These are phyloP conservation scores for Sitophilus oryzae DNA, from an alignment of 1,140 invertebrate genomes.

Conservation along the genomic window DNA sequence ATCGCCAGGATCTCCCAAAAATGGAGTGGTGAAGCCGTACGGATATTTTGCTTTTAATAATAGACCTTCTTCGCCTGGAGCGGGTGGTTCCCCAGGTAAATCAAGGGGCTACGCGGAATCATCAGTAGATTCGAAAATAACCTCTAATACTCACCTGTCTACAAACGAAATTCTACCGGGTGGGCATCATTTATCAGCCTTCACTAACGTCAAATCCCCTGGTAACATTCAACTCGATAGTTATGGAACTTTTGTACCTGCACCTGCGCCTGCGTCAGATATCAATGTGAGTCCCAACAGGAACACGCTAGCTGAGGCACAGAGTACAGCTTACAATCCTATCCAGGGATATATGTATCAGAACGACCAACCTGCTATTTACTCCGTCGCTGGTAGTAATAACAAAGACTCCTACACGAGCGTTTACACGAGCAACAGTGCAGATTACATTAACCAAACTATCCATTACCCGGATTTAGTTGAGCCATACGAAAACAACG, in stretches of 20 bases:
- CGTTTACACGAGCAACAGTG: slow-evolving; percentile 61
- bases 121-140: slow-evolving; percentile 37
- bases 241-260: slow-evolving; percentile 48
- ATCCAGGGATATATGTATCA: slow-evolving; percentile 51
- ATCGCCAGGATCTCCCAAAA: slow-evolving; percentile 67
- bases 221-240: slow-evolving; percentile 42
- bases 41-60: slow-evolving; percentile 29
- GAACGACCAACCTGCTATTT: slow-evolving; percentile 63
- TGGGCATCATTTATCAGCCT: slow-evolving; percentile 47
- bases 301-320: slow-evolving; percentile 32
- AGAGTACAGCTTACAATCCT: slow-evolving; percentile 1
- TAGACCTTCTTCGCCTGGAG: slow-evolving; percentile 17
- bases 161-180: slow-evolving; percentile 43
- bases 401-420: slow-evolving; percentile 63
- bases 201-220: slow-evolving; percentile 47
- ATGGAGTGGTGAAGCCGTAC: slow-evolving; percentile 26
- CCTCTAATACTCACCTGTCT: slow-evolving; percentile 44
- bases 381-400: slow-evolving; percentile 66
- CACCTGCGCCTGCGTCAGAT: slow-evolving; percentile 46
- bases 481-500: slow-evolving; percentile 58
- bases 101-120: slow-evolving; percentile 32
- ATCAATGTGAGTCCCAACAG: slow-evolving; percentile 42
- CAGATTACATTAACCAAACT: slow-evolving; percentile 53
- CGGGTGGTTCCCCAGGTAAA: slow-evolving; percentile 13
- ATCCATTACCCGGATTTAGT: slow-evolving; percentile 61